Evolutionary conservation across 2,797 vertebrate species (phyloP), one percentile per base, ranked within the genome.

Genomic region (Melanotaenia boesemani): DNA sequence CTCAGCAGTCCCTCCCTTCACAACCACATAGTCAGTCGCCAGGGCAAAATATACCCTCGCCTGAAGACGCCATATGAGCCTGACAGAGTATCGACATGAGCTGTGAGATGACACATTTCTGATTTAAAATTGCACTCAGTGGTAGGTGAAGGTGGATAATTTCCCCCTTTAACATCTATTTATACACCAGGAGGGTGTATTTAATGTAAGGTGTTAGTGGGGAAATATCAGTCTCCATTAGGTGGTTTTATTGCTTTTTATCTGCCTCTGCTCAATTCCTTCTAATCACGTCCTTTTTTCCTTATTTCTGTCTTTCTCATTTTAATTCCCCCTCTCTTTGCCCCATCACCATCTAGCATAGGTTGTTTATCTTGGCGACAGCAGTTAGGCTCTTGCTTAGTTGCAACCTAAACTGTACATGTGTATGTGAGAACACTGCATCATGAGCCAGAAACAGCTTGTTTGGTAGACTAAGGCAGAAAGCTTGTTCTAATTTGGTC

Each of bases 51-150:
- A 57, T 55, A 15, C 67, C 84, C 24, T 84, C 81, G 0, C 88
- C 91, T 5, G 88, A 90, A 74, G 87, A 88, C 0, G 72, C 75
- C 57, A 90, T 92, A 62, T 91, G 86, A 92, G 52, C 68, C 37
- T 11, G 22, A 59, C 2, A 13, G 4, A n/a, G 44, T 77, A 62
- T 80, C 15, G 15, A 2, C 30, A 63, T 32, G 16, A 83, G 64
- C 69, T 30, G 32, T 15, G 48, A 65, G 18, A 36, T 18, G 55
- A 76, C 30, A 28, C 1, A 12, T 67, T 77, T 84, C 28, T 71
- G 58, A 41, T 69, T 30, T 67, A 7, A 78, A 56, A n/a, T 62
- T 63, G n/a, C 72, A 62, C 34, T 26, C 32, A 4, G 61, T 36
- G 39, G 54, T 57, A 39, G 59, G 50, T 7, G 44, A 28, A 57